phyloP scores from a whole-genome alignment of 1,140 invertebrate genomes.

The Cotesia chilonis region DNA sequence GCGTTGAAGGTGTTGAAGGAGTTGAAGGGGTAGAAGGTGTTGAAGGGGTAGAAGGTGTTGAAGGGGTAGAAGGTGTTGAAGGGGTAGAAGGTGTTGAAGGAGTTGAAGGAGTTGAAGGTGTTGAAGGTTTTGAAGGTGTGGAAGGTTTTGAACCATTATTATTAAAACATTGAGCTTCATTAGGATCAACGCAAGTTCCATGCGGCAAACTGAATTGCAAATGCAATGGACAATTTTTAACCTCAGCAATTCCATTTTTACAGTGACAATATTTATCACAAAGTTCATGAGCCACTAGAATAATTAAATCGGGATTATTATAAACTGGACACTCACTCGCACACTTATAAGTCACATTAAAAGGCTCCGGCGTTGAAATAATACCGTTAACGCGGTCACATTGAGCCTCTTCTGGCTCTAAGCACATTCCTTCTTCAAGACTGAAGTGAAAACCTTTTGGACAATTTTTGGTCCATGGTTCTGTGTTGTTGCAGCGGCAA shows the following conservation, averaged over 20 bases:
- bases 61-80: neutral
- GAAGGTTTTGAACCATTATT: neutral
- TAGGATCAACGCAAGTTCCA: neutral
- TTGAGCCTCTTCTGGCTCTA: neutral
- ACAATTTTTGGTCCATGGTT: neutral
- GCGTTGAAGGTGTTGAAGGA: neutral
- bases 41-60: neutral
- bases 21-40: neutral
- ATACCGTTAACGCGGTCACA: neutral
- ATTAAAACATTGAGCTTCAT: neutral
- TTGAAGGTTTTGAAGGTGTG: too few relatives aligned
- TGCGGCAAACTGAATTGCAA: neutral
- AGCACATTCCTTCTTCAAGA: neutral
- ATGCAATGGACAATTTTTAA: neutral
- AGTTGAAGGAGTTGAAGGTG: too few relatives aligned
- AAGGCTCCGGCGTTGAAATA: neutral
- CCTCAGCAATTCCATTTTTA: neutral
- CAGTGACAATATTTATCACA: slow-evolving; percentile 2
- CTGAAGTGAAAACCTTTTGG: neutral
- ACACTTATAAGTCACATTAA: neutral
- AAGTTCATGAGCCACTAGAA: neutral
- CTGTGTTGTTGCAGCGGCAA: neutral
- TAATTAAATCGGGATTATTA: neutral
- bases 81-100: neutral
- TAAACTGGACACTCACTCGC: neutral